Conservation (phyloP, 35 echinoderm and acorn worm species). For the Eucidaris tribuloides region DNA sequence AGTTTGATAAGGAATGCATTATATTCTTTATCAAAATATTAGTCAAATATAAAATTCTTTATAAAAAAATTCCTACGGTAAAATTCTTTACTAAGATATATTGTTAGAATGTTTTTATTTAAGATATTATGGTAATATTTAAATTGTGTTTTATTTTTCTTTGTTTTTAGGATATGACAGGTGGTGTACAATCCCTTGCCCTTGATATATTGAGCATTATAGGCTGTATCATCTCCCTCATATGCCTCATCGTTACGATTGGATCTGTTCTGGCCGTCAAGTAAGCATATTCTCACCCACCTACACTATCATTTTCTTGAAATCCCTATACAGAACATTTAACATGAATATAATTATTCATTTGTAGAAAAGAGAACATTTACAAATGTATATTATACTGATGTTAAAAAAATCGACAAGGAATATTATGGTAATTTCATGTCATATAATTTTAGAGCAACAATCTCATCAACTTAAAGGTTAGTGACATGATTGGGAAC, state of each 20-base stretch:
- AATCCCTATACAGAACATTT: neutral
- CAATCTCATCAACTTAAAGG: no score
- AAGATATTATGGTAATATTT: neutral
- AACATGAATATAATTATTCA: neutral
- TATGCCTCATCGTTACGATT: slow-evolving; percentile 38
- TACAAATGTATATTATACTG: neutral
- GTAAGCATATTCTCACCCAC: neutral
- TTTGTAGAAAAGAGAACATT: neutral
- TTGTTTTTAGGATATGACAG: slow-evolving; percentile 36
- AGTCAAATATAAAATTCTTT: no score
- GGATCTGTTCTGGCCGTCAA: slow-evolving; percentile 18
- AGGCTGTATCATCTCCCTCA: slow-evolving; percentile 49
- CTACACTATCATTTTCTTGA: neutral
- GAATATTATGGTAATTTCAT: neutral
- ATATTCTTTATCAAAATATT: no score
- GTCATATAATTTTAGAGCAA: neutral
- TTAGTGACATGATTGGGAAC: no score
- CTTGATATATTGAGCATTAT: slow-evolving; percentile 40
- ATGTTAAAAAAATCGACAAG: neutral
- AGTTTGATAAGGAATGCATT: no score
- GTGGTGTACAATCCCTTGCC: neutral
- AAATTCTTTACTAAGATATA: no score
- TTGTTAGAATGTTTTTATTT: neutral
- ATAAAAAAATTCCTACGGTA: no score
- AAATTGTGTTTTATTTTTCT: neutral